Base-by-base conservation (phyloP, 2,797 vertebrate genomes). In the Sebastes minor region DNA sequence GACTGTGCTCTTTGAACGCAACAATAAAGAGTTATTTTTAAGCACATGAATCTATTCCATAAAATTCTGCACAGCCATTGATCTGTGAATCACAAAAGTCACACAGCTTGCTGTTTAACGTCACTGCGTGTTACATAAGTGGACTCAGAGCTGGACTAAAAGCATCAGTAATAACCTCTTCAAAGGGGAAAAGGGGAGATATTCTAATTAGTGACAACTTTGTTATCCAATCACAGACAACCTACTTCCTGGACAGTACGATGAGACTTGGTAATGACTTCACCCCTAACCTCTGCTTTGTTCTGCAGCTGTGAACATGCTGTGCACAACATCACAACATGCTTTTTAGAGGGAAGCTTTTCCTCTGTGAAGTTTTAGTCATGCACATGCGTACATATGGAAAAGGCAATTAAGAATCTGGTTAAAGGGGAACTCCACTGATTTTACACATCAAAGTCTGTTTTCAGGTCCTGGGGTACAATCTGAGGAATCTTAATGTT, bases 11-110 rank as follows among this genome's bases (percentile, higher is more conserved):
- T 71, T 38, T 65, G 4, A 46, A 59, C 71, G 4, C 18, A 28
- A 66, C 35, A 75, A 52, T 14, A 16, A 32, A 25, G 57, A 55
- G 35, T 65, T 85, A 67, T 81, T 76, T 83, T 71, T 72, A 71
- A 68, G 74, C 11, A 55, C 53, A n/a, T 63, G 11, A 63, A 55
- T n/a, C 61, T 59, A 2, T 63, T 81, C 35, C 71, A 32, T 53
- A 62, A 53, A 53, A 59, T 42, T 56, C 59, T 62, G 53, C 35
- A 28, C 5, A 25, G 20, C 69, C 46, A 64, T 68, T 74, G 32
- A 87, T 79, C 49, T 46, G 9, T 22, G 53, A 75, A 80, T 71
- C 42, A 66, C 46, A 69, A 20, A 49, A 56, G 53, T 68, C 57
- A 20, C 62, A 59, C 61, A 61, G 25, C 60, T 75, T 71, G 23